phyloP scores from a whole-genome alignment of 2,113 vertebrate genomes.

The Gallinago media region DNA sequence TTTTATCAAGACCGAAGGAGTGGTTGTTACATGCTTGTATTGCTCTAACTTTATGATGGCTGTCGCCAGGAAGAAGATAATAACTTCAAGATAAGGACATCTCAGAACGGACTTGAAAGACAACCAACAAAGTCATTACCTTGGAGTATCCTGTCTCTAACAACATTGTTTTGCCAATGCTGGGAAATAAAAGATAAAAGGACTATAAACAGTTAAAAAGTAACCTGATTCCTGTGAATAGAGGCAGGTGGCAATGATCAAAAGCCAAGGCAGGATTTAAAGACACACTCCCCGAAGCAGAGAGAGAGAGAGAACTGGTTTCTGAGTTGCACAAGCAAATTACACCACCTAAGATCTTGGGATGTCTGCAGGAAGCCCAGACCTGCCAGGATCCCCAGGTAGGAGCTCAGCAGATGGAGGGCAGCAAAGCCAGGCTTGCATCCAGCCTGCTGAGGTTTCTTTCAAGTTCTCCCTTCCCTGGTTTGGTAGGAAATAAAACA shows the following conservation, averaged over 20 bases:
- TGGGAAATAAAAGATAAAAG: constrained; percentile 63
- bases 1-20: constrained; percentile 5
- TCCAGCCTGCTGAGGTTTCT: not conserved
- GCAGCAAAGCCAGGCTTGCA: not conserved
- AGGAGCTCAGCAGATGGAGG: not conserved
- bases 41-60: constrained; percentile 25
- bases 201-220: constrained; percentile 63
- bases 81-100: constrained; percentile 52
- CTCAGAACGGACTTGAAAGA: constrained; percentile 35
- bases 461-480: not conserved
- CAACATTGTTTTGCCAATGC: constrained; percentile 20
- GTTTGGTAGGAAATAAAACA: not conserved
- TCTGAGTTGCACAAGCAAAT: constrained; percentile 20
- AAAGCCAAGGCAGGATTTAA: constrained; percentile 55
- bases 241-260: constrained; percentile 50
- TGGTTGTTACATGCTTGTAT: not conserved
- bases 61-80: constrained; percentile 43
- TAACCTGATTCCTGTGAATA: constrained; percentile 48
- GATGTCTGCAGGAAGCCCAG: not conserved
- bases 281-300: not conserved
- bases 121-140: constrained; percentile 32
- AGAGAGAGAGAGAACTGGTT: constrained; percentile 50
- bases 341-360: not conserved
- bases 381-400: not conserved
- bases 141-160: constrained; percentile 49